Percentiles rank a stretch among this genome's conserved stretches.
phyloP scores from a whole-genome alignment of 1,140 invertebrate genomes.

The Acromyrmex heyeri region DNA sequence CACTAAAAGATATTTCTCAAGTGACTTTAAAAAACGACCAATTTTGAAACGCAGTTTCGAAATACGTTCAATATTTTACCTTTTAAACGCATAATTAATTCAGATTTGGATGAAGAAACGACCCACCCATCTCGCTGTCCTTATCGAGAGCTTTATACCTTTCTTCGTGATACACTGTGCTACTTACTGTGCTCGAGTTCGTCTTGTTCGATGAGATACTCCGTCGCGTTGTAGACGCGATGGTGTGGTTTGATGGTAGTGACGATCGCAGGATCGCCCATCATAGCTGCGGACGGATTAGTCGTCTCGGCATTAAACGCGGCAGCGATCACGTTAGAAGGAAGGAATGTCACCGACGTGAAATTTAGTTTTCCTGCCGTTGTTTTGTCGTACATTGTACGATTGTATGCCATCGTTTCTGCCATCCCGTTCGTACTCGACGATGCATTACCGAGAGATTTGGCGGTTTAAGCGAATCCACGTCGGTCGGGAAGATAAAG shows the following conservation, averaged over 20 bases:
- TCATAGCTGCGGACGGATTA: conserved; percentile 83
- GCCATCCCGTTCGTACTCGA: conserved; percentile 19
- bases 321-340: conserved; percentile 78
- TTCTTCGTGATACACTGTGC: conserved; percentile 12
- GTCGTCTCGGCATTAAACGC: conserved; percentile 81
- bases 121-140: background rate
- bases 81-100: conserved; percentile 20
- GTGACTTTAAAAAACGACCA: background rate
- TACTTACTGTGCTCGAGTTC: conserved; percentile 86
- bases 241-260: conserved; percentile 80
- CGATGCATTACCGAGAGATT: conserved; percentile 42
- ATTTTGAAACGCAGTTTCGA: background rate
- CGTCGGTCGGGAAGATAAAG: background rate
- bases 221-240: conserved; percentile 83
- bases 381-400: background rate
- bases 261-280: conserved; percentile 74
- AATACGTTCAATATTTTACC: conserved; percentile 3
- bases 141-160: background rate
- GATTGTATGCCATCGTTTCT: conserved; percentile 41
- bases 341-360: conserved; percentile 76
- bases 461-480: background rate
- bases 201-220: conserved; percentile 82
- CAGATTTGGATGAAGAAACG: background rate
- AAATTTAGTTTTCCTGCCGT: conserved; percentile 70
- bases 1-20: background rate